Conservation (phyloP, 1,140 invertebrate genomes). For the Rhizoglyphus robini region DNA sequence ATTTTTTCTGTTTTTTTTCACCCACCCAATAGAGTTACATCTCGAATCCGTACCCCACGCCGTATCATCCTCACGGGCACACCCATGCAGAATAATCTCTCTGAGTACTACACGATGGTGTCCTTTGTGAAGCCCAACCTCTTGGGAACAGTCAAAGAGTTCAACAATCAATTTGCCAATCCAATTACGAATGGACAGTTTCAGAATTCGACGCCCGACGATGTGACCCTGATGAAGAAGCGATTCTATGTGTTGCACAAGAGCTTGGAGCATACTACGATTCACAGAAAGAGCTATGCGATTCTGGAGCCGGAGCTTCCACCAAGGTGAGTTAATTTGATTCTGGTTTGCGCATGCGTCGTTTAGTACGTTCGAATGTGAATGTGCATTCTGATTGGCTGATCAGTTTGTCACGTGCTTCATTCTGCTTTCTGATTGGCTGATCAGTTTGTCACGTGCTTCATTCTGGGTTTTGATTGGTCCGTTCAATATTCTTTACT, state of each 20-base stretch:
- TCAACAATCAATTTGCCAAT: slow-evolving; percentile 68
- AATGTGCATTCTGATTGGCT: too few species aligned
- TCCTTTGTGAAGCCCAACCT: slow-evolving; percentile 83
- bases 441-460: too few species aligned
- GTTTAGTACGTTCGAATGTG: too few species aligned
- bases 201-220: slow-evolving; percentile 75
- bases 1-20: too few species aligned
- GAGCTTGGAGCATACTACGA: slow-evolving; percentile 77
- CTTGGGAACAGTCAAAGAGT: slow-evolving; percentile 79
- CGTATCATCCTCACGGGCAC: slow-evolving; percentile 84
- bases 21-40: slow-evolving; percentile 80
- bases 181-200: slow-evolving; percentile 86
- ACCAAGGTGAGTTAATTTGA: too few species aligned
- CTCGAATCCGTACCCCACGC: slow-evolving; percentile 67
- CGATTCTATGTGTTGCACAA: slow-evolving; percentile 78
- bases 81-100: slow-evolving; percentile 83
- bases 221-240: slow-evolving; percentile 74
- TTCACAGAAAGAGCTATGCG: slow-evolving; percentile 74
- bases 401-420: too few species aligned
- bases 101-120: slow-evolving; percentile 93
- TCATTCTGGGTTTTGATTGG: too few species aligned
- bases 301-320: slow-evolving; percentile 73
- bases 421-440: too few species aligned
- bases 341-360: too few species aligned
- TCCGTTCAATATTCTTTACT: too few species aligned